These are phyloP conservation scores for Epirrhoe tristata DNA, from an alignment of 2,888 invertebrate genomes.

Conservation along the genomic window DNA sequence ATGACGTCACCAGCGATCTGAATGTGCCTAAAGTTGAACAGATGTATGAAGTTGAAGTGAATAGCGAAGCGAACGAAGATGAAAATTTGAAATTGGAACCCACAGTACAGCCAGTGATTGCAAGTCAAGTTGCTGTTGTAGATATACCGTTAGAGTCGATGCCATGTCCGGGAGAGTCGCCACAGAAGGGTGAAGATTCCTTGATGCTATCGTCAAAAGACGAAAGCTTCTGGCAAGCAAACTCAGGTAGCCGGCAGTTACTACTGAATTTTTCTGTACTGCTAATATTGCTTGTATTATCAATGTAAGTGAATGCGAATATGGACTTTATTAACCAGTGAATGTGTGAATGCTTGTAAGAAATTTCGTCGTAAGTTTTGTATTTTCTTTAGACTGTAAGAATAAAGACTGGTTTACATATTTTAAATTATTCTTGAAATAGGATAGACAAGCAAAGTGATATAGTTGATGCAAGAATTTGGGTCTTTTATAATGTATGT, in stretches of 20 bases:
- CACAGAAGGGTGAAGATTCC: conserved; percentile 73
- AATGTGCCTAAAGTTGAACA: conserved; percentile 48
- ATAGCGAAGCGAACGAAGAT: conserved; percentile 59
- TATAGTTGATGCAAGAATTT: conserved; percentile 36
- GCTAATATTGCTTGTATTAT: conserved; percentile 54
- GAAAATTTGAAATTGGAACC: conserved; percentile 64
- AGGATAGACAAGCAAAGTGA: conserved; percentile 42
- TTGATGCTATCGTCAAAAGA: conserved; percentile 78
- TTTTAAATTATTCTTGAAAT: conserved; percentile 63
- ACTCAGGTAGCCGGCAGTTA: conserved; percentile 55
- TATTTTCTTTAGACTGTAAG: conserved; percentile 56
- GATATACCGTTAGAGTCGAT: conserved; percentile 66
- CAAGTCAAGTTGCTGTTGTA: conserved; percentile 64
- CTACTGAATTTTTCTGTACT: conserved; percentile 56
- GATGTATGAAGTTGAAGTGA: conserved; percentile 57
- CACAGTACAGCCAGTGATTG: conserved; percentile 57
- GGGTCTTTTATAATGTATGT: conserved; percentile 17
- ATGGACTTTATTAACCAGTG: conserved; percentile 29
- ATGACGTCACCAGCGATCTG: conserved; percentile 36
- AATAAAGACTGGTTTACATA: conserved; percentile 75
- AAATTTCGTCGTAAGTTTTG: conserved; percentile 35
- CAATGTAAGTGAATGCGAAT: conserved; percentile 42
- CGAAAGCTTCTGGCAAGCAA: conserved; percentile 71
- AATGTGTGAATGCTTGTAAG: conserved; percentile 40
- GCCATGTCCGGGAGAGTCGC: conserved; percentile 64